A percentile compares a stretch with the other conserved stretches of the same genome.
These are phyloP conservation scores for Pyrgus malvae DNA, from an alignment of 2,888 invertebrate genomes.

Conservation along the genomic window DNA sequence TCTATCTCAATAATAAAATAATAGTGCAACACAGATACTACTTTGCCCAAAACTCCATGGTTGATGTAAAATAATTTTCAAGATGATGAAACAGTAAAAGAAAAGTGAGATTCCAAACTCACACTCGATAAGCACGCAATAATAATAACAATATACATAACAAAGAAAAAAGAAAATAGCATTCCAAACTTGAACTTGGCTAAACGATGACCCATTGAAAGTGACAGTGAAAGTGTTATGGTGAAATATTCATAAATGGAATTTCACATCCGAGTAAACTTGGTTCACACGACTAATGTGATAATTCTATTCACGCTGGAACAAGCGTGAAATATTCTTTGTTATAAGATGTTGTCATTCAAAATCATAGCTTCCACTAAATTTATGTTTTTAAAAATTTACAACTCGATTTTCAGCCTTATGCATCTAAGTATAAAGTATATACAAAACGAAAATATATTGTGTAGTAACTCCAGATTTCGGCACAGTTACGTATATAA, in stretches of 20 bases:
- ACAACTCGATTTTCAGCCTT: constrained; percentile 24
- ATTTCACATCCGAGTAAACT: constrained; percentile 54
- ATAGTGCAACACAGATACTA: no score
- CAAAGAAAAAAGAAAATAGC: constrained; percentile 19
- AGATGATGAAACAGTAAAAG: background rate
- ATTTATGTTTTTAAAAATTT: background rate
- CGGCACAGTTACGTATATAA: constrained; percentile 32
- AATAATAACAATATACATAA: background rate
- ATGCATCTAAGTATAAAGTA: background rate
- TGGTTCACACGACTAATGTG: constrained; percentile 63
- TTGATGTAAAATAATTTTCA: no score
- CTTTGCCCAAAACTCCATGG: no score
- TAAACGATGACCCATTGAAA: constrained; percentile 45
- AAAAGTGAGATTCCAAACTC: background rate
- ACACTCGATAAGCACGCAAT: no score
- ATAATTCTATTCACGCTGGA: constrained; percentile 56
- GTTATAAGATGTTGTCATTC: constrained; percentile 57
- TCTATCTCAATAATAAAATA: no score
- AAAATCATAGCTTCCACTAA: constrained; percentile 37
- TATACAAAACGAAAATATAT: constrained; percentile 28
- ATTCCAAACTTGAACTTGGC: constrained; percentile 25
- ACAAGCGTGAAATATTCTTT: constrained; percentile 51
- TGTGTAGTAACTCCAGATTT: constrained; percentile 33
- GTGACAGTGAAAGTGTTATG: constrained; percentile 62
- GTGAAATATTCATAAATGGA: constrained; percentile 40